Evolutionary conservation across 92 coral and sea anemone genomes (phyloP).

Genomic region (Porites rus): DNA sequence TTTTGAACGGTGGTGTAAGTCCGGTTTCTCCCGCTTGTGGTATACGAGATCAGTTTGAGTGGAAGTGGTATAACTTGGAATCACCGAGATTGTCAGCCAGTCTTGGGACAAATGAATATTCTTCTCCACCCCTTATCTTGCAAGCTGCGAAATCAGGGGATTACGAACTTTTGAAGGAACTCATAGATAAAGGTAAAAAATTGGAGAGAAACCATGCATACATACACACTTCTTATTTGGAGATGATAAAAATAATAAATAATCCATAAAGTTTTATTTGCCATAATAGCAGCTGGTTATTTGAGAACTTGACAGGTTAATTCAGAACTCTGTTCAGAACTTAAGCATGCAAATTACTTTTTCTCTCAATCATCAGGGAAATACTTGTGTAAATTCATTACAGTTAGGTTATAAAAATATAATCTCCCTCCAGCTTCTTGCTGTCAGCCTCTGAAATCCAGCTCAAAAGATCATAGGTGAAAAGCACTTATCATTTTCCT

Average conservation of each 20-base stretch:
- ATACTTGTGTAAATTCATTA: neutral
- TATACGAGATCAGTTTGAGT: conserved; percentile 77
- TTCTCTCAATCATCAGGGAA: neutral
- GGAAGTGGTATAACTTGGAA: conserved; percentile 92
- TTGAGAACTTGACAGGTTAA: neutral
- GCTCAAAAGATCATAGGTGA: too few species aligned
- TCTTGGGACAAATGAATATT: conserved; percentile 85
- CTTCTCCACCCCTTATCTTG: conserved; percentile 75
- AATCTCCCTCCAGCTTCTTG: too few species aligned
- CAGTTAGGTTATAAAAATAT: neutral
- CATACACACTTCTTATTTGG: neutral
- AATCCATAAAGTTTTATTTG: neutral
- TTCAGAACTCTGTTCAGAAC: neutral
- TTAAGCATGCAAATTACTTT: neutral
- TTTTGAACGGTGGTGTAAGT: conserved; percentile 83
- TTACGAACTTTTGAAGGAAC: conserved; percentile 58
- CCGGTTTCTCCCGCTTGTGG: conserved; percentile 93
- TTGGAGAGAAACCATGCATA: too few species aligned
- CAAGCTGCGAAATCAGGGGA: conserved; percentile 83
- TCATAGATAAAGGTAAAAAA: conserved; percentile 73
- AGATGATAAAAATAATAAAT: neutral
- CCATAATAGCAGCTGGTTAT: neutral
- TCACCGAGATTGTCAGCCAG: conserved; percentile 85
- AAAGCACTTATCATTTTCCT: too few species aligned
- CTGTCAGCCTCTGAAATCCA: too few species aligned